Evolutionary conservation across 1,140 invertebrate genomes (phyloP).

Genomic region (Sinella curviseta): DNA sequence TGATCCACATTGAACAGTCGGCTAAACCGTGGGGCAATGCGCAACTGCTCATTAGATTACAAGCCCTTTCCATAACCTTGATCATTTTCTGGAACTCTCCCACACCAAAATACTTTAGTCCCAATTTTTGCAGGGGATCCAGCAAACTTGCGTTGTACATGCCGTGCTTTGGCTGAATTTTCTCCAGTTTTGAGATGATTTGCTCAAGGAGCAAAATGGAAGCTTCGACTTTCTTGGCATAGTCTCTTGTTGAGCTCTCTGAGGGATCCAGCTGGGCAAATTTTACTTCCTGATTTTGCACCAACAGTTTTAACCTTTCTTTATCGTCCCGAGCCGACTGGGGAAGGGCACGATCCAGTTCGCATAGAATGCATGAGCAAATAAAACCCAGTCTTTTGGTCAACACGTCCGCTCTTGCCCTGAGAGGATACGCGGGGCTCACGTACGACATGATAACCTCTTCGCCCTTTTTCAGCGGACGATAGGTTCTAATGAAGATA

Average conservation of each 20-base stretch:
- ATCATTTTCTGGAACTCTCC: neutral
- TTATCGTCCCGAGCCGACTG: neutral
- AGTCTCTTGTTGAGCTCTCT: neutral
- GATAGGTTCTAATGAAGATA: neutral
- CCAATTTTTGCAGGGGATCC: conserved; percentile 14
- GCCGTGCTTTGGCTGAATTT: conserved; percentile 14
- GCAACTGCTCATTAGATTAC: neutral
- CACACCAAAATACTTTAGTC: conserved; percentile 5
- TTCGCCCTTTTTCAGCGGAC: neutral
- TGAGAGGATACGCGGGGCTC: neutral
- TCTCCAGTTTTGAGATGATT: neutral
- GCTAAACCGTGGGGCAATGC: neutral
- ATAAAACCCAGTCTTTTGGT: conserved; percentile 1
- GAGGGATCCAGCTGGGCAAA: neutral
- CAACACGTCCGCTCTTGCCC: neutral
- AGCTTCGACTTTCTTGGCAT: neutral
- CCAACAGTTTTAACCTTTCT: neutral
- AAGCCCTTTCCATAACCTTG: neutral
- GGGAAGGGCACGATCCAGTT: neutral
- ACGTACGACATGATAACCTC: neutral
- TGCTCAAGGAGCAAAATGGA: neutral
- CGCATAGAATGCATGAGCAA: neutral
- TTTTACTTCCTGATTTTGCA: neutral
- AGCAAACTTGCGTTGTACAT: neutral
- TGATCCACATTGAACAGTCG: conserved; percentile 8